These are phyloP conservation scores for Jacana jacana DNA, from an alignment of 2,113 vertebrate species.

Conservation along the genomic window DNA sequence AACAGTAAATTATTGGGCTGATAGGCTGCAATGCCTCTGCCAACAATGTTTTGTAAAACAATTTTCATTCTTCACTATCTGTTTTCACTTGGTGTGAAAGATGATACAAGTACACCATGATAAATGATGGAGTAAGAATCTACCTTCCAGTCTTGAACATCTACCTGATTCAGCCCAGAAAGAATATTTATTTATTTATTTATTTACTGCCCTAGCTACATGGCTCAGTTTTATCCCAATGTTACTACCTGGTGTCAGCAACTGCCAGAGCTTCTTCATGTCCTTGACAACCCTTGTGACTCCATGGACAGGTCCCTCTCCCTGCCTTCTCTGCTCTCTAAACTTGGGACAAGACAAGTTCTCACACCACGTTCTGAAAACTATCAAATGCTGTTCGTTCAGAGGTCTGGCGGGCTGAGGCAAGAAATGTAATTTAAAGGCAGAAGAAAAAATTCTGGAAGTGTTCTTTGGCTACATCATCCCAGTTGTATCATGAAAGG, in stretches of 20 bases:
- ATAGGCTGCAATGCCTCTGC: not conserved
- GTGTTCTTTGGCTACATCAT: not conserved
- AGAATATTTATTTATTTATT: not conserved
- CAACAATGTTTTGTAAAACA: not conserved
- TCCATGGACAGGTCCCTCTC: accelerated
- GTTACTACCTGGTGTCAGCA: not conserved
- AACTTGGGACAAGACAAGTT: not conserved
- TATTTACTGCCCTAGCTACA: not conserved
- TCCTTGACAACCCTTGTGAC: not conserved
- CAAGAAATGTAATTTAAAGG: not conserved
- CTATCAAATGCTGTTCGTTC: not conserved
- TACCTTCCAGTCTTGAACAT: not conserved
- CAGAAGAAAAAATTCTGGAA: not conserved
- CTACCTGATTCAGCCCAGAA: not conserved
- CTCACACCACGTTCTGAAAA: not conserved
- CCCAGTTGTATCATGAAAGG: accelerated
- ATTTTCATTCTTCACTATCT: not conserved
- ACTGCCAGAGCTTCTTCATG: not conserved
- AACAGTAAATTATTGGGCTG: not conserved
- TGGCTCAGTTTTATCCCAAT: not conserved
- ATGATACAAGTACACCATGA: not conserved
- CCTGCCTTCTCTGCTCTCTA: not conserved
- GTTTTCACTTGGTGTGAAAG: not conserved
- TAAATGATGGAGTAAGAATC: not conserved
- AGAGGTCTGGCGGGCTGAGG: not conserved